These are phyloP conservation scores for Typhlomys cinereus DNA, from an alignment of 2,113 vertebrate species.

Conservation along the genomic window DNA sequence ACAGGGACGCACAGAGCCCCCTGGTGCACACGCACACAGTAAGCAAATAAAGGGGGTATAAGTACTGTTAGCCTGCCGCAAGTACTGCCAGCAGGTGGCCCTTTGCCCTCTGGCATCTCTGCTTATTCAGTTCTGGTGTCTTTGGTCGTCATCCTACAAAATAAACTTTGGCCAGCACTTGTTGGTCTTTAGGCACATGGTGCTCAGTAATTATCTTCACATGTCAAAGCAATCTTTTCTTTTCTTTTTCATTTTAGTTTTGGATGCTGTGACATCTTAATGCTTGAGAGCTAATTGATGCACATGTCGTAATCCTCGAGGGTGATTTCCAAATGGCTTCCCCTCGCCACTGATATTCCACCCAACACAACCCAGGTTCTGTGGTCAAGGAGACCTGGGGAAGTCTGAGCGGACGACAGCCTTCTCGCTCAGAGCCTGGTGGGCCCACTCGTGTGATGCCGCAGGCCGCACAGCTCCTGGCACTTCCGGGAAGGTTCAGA, in stretches of 20 bases:
- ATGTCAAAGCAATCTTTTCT: no score
- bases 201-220: no score
- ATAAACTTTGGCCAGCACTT: not conserved
- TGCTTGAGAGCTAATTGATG: not conserved
- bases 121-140: not conserved
- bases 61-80: no score
- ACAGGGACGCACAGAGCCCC: no score
- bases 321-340: conserved; percentile 25
- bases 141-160: not conserved
- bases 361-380: not conserved
- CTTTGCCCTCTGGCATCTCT: not conserved
- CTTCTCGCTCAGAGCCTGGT: not conserved
- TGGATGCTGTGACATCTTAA: not conserved
- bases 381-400: not conserved
- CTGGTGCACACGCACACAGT: no score
- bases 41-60: no score
- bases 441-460: not conserved
- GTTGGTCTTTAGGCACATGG: not conserved
- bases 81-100: no score
- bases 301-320: not conserved
- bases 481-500: no score
- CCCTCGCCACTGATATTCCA: not conserved
- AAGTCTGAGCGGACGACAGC: no score
- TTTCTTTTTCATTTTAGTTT: conserved; percentile 5
- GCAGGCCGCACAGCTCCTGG: not conserved